Conservation (phyloP, 1,140 invertebrate genomes). For the Scaptomyza hsui region DNA sequence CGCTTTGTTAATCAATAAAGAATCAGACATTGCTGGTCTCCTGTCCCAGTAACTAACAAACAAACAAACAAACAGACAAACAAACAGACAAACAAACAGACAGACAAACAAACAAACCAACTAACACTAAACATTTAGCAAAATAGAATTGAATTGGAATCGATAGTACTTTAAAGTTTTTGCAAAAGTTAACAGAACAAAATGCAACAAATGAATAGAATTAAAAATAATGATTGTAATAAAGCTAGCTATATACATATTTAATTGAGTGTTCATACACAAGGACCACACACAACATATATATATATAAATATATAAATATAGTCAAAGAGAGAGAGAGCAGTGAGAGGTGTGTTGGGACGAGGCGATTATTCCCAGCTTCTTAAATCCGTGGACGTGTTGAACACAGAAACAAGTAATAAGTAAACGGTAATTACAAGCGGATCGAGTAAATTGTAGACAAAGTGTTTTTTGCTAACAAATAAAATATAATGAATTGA, state of each 20-base stretch:
- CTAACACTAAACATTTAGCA: constrained; percentile 4
- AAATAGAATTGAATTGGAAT: constrained; percentile 18
- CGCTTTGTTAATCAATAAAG: constrained; percentile 7
- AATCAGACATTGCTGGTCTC: constrained; percentile 19
- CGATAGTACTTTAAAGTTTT: constrained; percentile 9
- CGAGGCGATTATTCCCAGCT: background rate
- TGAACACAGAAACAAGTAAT: constrained; percentile 9
- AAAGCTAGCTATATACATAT: constrained; percentile 36
- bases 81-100: background rate
- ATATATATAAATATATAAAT: background rate
- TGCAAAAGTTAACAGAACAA: constrained; percentile 21
- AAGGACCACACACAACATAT: constrained; percentile 12
- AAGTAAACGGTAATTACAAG: background rate
- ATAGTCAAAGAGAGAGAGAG: background rate
- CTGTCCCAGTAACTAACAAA: constrained; percentile 5
- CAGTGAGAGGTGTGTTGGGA: background rate
- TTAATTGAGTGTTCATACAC: constrained; percentile 26
- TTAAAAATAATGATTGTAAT: constrained; percentile 42
- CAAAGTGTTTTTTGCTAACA: constrained; percentile 74
- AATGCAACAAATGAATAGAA: constrained; percentile 46
- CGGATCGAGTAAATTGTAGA: constrained; percentile 11
- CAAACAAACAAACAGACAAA: too few relatives aligned
- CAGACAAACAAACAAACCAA: background rate
- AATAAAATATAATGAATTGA: constrained; percentile 66
- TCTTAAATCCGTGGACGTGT: constrained; percentile 3